These are phyloP conservation scores for Slavum lentiscoides DNA, from an alignment of 2,888 invertebrate species.

Conservation along the genomic window DNA sequence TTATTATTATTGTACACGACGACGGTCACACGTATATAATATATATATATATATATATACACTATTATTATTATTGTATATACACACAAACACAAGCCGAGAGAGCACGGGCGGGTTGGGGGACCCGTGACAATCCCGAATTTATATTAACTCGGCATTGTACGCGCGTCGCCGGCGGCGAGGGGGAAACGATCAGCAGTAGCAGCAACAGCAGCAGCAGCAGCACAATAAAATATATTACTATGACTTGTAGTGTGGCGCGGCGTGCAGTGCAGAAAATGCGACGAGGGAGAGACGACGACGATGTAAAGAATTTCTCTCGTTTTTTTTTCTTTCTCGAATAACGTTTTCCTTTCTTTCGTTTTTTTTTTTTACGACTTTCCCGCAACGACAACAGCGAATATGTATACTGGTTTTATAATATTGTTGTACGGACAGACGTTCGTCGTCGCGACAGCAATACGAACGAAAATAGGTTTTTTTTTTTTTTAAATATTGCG, in stretches of 20 bases:
- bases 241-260: too few relatives aligned
- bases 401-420: too few relatives aligned
- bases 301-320: constrained; percentile 13
- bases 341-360: constrained; percentile 24
- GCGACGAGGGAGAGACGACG: not conserved
- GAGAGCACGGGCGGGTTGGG: not conserved
- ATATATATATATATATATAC: too few relatives aligned
- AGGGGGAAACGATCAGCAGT: not conserved
- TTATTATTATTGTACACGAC: constrained; percentile 12
- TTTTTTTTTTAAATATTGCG: too few relatives aligned
- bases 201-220: constrained; percentile 10
- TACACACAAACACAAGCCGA: not conserved
- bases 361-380: constrained; percentile 23
- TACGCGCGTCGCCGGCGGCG: not conserved
- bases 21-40: not conserved
- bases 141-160: constrained; percentile 53
- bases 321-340: not conserved
- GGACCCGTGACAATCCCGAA: constrained; percentile 40
- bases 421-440: too few relatives aligned
- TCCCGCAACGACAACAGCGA: not conserved
- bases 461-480: too few relatives aligned
- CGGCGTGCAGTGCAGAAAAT: too few relatives aligned
- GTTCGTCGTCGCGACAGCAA: too few relatives aligned
- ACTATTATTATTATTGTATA: constrained; percentile 7
- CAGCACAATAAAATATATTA: not conserved